Conservation (phyloP, 2,797 vertebrate genomes). For the Leuciscus waleckii region DNA sequence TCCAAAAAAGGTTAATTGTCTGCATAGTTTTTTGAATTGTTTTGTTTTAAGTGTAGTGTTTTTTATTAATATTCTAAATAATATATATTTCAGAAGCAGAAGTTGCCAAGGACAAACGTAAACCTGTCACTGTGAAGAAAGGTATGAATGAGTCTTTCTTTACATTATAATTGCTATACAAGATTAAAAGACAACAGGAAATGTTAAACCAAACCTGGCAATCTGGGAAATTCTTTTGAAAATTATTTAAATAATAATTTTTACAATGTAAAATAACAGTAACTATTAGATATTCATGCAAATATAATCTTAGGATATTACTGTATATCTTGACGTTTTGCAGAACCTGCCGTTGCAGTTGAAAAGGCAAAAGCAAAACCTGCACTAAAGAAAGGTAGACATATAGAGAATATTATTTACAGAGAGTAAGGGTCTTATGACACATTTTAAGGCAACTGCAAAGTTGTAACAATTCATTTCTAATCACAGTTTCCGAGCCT, state of each 20-base stretch:
- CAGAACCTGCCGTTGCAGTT: constrained; percentile 38
- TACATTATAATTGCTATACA: constrained; percentile 50
- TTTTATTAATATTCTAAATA: not conserved
- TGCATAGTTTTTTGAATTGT: not conserved
- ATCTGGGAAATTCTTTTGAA: not conserved
- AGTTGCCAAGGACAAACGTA: constrained; percentile 51
- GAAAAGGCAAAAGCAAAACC: constrained; percentile 37
- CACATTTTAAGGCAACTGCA: not conserved
- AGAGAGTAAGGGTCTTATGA: not conserved
- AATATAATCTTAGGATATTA: not conserved
- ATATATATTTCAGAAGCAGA: constrained; percentile 22
- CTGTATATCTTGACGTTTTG: not conserved
- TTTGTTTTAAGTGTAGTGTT: not conserved
- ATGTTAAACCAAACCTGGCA: not conserved
- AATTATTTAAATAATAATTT: not conserved
- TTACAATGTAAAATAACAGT: not conserved
- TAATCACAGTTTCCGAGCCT: constrained; percentile 3
- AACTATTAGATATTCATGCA: not conserved
- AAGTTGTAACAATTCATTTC: not conserved
- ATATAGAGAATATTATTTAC: not conserved
- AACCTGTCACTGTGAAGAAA: constrained; percentile 58
- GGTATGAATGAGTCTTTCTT: constrained; percentile 48
- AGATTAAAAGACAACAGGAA: not conserved
- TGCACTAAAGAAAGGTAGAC: constrained; percentile 13
- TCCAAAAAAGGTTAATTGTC: constrained; percentile 54